Evolutionary conservation across 2,888 invertebrate genomes (phyloP).

Genomic region (Cheilosia vernalis): DNA sequence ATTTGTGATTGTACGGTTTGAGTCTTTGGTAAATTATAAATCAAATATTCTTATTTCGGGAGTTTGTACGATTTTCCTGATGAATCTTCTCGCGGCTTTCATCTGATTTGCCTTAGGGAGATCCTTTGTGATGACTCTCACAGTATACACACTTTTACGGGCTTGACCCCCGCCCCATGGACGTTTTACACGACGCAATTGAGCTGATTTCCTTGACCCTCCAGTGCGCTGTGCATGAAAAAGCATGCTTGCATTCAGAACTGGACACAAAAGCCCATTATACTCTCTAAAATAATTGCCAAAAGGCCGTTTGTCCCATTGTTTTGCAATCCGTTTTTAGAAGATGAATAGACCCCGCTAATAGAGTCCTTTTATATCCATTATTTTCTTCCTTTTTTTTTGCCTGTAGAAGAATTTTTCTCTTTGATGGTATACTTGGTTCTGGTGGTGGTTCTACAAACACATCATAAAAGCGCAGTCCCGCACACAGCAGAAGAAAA

Average conservation of each 20-base stretch:
- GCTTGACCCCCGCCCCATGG: background rate
- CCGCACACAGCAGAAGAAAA: background rate
- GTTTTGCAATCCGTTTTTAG: slow-evolving; percentile 49
- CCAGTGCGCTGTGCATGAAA: background rate
- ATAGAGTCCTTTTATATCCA: slow-evolving; percentile 66
- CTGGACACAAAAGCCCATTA: slow-evolving; percentile 42
- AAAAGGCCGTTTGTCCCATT: slow-evolving; percentile 64
- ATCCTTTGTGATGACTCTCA: background rate
- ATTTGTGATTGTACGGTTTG: too few species aligned
- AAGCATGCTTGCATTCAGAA: slow-evolving; percentile 5
- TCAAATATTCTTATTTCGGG: too few species aligned
- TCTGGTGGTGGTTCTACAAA: background rate
- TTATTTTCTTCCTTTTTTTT: slow-evolving; percentile 25
- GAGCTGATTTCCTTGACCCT: slow-evolving; percentile 22
- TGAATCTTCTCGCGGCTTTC: too few species aligned
- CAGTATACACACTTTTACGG: background rate
- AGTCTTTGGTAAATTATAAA: too few species aligned
- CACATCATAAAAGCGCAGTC: background rate
- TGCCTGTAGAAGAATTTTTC: slow-evolving; percentile 42
- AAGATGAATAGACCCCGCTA: slow-evolving; percentile 67
- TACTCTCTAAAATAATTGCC: slow-evolving; percentile 51
- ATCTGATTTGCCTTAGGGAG: too few species aligned
- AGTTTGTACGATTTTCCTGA: too few species aligned
- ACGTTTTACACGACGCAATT: slow-evolving; percentile 11
- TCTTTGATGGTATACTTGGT: slow-evolving; percentile 58